phyloP scores from a whole-genome alignment of 2,888 invertebrate species.

The Tetragonula carbonaria region DNA sequence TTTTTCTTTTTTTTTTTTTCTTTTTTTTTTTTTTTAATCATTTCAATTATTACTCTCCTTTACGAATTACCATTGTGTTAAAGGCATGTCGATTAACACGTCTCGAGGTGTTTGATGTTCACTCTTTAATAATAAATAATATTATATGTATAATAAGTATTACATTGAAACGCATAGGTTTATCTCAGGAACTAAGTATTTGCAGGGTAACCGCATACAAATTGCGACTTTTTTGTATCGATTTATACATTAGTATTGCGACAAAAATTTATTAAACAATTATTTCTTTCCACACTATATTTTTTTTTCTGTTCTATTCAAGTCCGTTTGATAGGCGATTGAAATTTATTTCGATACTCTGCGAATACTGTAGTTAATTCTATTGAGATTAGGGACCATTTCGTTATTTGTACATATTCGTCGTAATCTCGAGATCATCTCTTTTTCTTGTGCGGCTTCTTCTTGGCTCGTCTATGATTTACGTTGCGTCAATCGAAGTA shows the following conservation, averaged over 20 bases:
- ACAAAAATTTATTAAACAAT: constrained; percentile 3
- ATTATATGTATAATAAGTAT: constrained; percentile 16
- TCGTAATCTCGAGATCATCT: constrained; percentile 44
- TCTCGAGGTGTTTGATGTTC: constrained; percentile 69
- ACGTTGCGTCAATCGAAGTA: constrained; percentile 8
- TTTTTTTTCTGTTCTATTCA: background rate
- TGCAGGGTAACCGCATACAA: constrained; percentile 45
- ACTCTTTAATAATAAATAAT: constrained; percentile 51
- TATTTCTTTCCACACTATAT: background rate
- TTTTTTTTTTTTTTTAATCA: background rate
- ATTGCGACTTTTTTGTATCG: constrained; percentile 26
- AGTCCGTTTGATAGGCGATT: background rate
- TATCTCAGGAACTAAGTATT: constrained; percentile 47
- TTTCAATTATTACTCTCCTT: constrained; percentile 10
- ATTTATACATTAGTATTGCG: background rate
- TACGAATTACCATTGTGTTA: constrained; percentile 60
- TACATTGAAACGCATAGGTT: constrained; percentile 31
- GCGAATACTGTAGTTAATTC: constrained; percentile 48
- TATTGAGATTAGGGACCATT: constrained; percentile 69
- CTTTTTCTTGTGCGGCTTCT: constrained; percentile 22
- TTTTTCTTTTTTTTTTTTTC: too few relatives aligned
- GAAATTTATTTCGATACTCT: constrained; percentile 39
- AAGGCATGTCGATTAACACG: constrained; percentile 66
- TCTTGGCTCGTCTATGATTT: constrained; percentile 10
- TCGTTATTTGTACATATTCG: constrained; percentile 68